A percentile compares a stretch with the other conserved stretches of the same genome.
These are phyloP conservation scores for Halocynthia aurantium DNA, from an alignment of 23 tunicate species.

Conservation along the genomic window DNA sequence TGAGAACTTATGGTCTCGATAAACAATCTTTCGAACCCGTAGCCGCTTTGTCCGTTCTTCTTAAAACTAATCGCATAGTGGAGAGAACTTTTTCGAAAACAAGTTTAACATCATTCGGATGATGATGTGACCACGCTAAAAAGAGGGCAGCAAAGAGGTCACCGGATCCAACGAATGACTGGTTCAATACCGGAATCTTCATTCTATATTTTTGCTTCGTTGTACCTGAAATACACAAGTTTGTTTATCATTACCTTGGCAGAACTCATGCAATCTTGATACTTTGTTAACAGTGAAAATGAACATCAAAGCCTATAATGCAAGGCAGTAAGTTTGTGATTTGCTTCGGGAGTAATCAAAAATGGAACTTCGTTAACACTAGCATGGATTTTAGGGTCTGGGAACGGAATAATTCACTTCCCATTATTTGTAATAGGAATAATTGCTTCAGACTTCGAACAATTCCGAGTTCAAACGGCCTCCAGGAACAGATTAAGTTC, in stretches of 20 bases:
- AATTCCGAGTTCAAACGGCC: not conserved
- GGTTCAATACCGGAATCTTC: conserved; percentile 60
- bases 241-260: not conserved
- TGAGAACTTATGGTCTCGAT: too few relatives aligned
- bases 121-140: conserved; percentile 84
- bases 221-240: conserved; percentile 2
- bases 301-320: not conserved
- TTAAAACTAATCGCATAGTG: conserved; percentile 67
- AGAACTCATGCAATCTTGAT: not conserved
- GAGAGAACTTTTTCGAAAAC: conserved; percentile 89
- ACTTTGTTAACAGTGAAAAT: too few relatives aligned
- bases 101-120: conserved; percentile 63
- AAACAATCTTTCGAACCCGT: conserved; percentile 25
- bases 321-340: not conserved
- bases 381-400: too few relatives aligned
- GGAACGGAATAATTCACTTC: too few relatives aligned
- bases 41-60: conserved; percentile 45
- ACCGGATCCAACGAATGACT: conserved; percentile 94
- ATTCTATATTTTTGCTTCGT: conserved; percentile 32
- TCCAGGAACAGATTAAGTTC: not conserved
- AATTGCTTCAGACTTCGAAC: too few relatives aligned
- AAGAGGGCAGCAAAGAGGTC: conserved; percentile 89
- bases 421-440: too few relatives aligned
- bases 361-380: too few relatives aligned
- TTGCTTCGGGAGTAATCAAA: too few relatives aligned